These are phyloP conservation scores for Sabellastarte sp. DNA, from an alignment of 2,888 invertebrate genomes.

Conservation along the genomic window DNA sequence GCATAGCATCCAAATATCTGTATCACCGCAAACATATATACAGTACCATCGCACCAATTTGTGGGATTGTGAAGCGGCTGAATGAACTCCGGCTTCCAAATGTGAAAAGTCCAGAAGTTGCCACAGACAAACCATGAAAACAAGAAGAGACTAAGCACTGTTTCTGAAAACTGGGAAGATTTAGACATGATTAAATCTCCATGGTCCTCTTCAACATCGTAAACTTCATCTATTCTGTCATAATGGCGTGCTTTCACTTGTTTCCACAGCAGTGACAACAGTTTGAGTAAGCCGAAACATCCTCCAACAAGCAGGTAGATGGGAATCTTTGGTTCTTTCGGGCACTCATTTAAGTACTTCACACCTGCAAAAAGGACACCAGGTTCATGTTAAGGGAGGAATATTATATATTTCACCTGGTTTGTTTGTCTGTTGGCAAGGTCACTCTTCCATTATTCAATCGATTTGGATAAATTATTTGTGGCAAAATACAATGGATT, in stretches of 20 bases:
- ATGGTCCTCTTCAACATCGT: slow-evolving; percentile 40
- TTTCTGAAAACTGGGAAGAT: slow-evolving; percentile 68
- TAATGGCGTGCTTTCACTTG: slow-evolving; percentile 68
- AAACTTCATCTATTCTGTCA: slow-evolving; percentile 49
- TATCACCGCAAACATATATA: slow-evolving; percentile 75
- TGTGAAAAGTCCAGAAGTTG: slow-evolving; percentile 76
- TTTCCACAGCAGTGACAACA: slow-evolving; percentile 66
- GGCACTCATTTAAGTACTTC: slow-evolving; percentile 77
- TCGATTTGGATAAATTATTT: no score
- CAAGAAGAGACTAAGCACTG: slow-evolving; percentile 70
- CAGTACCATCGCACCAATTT: slow-evolving; percentile 75
- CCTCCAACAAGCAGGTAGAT: slow-evolving; percentile 85
- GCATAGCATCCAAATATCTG: slow-evolving; percentile 74
- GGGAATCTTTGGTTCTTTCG: slow-evolving; percentile 74
- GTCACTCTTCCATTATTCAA: no score
- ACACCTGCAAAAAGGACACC: slow-evolving; percentile 71
- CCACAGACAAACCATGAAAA: slow-evolving; percentile 76
- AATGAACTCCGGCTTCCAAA: slow-evolving; percentile 76
- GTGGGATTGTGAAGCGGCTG: slow-evolving; percentile 75
- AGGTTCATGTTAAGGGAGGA: no score
- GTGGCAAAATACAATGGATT: no score
- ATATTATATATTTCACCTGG: no score
- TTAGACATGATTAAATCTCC: slow-evolving; percentile 57
- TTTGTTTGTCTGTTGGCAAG: no score
- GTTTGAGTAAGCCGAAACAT: slow-evolving; percentile 70